Percentiles rank a stretch among this genome's conserved stretches.
phyloP scores from a whole-genome alignment of 2,797 vertebrate species.

The Alectoris magna region DNA sequence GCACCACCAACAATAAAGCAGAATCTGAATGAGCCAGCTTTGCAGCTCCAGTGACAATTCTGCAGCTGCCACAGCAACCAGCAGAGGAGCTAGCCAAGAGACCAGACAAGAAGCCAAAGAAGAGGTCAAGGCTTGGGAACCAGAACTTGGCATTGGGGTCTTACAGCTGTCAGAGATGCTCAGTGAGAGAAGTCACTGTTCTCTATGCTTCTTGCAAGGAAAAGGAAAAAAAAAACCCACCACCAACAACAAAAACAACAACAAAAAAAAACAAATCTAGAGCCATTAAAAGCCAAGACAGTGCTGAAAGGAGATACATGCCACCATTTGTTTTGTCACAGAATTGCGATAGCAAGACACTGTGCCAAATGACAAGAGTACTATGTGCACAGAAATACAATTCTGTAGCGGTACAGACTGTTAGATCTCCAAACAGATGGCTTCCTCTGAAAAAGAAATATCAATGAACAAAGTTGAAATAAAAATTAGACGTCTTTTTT shows the following conservation, averaged over 20 bases:
- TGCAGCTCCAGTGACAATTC: background rate
- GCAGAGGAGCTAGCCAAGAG: conserved; percentile 8
- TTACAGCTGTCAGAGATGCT: conserved; percentile 42
- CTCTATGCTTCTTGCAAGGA: conserved; percentile 3
- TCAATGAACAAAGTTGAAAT: background rate
- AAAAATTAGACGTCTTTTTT: background rate
- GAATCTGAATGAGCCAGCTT: background rate
- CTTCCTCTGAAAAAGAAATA: background rate
- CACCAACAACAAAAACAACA: background rate
- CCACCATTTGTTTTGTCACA: background rate
- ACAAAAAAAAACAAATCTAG: background rate
- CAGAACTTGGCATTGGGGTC: conserved; percentile 44
- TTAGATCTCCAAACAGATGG: background rate
- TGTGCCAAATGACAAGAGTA: background rate
- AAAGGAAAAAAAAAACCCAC: background rate
- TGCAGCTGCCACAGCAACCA: conserved; percentile 14
- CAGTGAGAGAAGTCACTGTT: conserved; percentile 20
- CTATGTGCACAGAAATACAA: background rate
- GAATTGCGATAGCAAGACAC: background rate
- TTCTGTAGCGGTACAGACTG: background rate
- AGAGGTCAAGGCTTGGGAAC: background rate
- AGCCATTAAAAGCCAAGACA: background rate
- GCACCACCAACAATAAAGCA: background rate
- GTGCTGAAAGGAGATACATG: background rate
- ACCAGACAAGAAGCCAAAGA: conserved; percentile 20